Base-by-base conservation (phyloP, 92 coral and sea anemone species). In the Porites evermanni region DNA sequence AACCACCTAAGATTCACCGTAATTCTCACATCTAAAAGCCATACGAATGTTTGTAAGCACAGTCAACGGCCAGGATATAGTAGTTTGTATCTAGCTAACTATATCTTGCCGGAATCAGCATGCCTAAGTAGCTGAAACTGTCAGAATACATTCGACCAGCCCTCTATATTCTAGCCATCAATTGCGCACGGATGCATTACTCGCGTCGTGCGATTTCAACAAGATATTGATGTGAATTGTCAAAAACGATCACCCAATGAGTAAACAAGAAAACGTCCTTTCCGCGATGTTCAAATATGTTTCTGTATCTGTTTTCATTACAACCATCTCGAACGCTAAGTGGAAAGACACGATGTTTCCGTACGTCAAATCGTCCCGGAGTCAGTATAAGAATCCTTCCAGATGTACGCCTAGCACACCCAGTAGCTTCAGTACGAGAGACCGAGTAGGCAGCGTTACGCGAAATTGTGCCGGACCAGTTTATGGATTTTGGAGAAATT, bases 311-410 rank as follows among this genome's bases (percentile, higher is more conserved):
- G 29, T 83, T 83, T 38, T 83, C 87, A 83, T 83, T 74, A 83
- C 60, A 83, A 83, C 87, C 87, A 74, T 74, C 87, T 83, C 29
- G 73, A 83, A n/a, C 64, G 64, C 79, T 83, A 83, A 83, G 87
- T 74, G 56, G 79, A 51, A 53, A 50, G 87, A 83, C 87, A 53
- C 21, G n/a, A 23, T 47, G 64, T 54, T 83, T 83, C 87, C 87
- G 87, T 52, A 83, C 38, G 87, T 83, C 87, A 83, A 61, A 61
- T 47, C 67, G n/a, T 7, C 50, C 64, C 72, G 53, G 72, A 38
- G 73, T 38, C 47, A 38, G 47, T 74, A 72, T 82, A 82, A 82
- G 79, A 72, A 82, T 82, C 72, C 70, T 24, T 54, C 53, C 26
- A n/a, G 2, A 72, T 18, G 60, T 52, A 38, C 26, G 8, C 32